Evolutionary conservation across 2,113 vertebrate genomes (phyloP), one percentile per base, ranked within the genome.

Genomic region (Sylvilagus bachmani): DNA sequence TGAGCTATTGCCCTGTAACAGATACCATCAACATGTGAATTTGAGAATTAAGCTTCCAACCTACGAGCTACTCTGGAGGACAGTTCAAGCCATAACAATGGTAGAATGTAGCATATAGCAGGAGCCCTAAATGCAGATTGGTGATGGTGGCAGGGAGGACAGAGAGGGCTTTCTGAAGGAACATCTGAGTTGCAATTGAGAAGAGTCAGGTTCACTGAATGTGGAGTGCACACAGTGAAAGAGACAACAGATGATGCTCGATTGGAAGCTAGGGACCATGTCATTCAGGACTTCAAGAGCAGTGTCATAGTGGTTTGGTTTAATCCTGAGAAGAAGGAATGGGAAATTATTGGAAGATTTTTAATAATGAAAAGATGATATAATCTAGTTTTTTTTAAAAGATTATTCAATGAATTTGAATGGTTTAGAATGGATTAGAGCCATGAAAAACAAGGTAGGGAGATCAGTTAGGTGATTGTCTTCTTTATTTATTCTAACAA

Each of bases 401-500:
- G 17, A 89, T 70, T 19, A 67, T 16, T 74, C 55, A 92, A 44
- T 44, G 44, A 44, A 44, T 44, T 44, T 6, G 44, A 44, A 44
- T 44, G 44, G 44, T 44, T 44, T 44, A 44, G 71, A 84, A 77
- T 4, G 2, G 36, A 61, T 69, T 70, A 91, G 61, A 94, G 25
- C 5, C 1, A 71, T 24, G 53, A 81, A 89, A 81, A 70, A 92
- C 49, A 77, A 73, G 33, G 2, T 38, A 75, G 67, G 58, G 13
- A 88, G 61, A 71, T 83, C n/a, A 86, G 0, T 91, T 93, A 80
- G 44, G 24, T 29, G 22, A 5, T 82, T 83, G 24, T 88, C n/a
- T 62, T 87, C 33, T 80, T 85, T 90, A 44, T 82, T 95, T 90
- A 44, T 82, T 95, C 29, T 95, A 61, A 85, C 75, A 93, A 49